Evolutionary conservation across 2,888 invertebrate species (phyloP), one percentile per base, ranked within the genome.

Genomic region (Epistrophe eligans): DNA sequence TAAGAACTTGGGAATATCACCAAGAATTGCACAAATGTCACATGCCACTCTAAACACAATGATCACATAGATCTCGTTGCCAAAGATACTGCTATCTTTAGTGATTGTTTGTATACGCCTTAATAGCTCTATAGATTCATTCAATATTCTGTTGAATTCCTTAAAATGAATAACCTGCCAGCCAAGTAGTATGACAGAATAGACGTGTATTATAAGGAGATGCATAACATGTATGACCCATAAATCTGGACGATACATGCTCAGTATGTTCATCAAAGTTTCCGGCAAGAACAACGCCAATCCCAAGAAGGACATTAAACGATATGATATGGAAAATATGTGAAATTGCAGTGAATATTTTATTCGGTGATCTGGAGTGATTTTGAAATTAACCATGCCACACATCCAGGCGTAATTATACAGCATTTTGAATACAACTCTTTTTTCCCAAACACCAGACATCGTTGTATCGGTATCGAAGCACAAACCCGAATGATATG

Each of bases 1-100:
- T 40, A 70, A 15, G 24, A 70, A 70, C 6, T 55, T 70, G 0
- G 70, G 70, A n/a, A 70, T 19, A 28, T 70, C 70, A 28, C 6
- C 15, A n/a, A 40, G 4, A 11, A 55, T 4, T 24, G 70, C 70
- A 43, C 70, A 70, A 40, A 28, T 11, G 17, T 70, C 52, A 70
- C 52, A 19, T 0, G 52, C 52, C 1, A 55, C 15, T 40, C 70
- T 24, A 4, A 70, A n/a, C 1, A 40, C 1, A n/a, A 70, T 17
- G 0, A 70, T 28, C 11, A 24, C 13, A 70, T 70, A 70, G 9
- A 70, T 3, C 10, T 70, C 70, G n/a, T 43, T 70, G 13, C 70
- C 70, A 10, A 70, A 70, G 0, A 55, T 24, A 1, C n/a, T 40
- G 15, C 7, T 11, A 8, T 55, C n/a, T 11, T 38, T 1, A 11